Base-by-base conservation (phyloP, 2,797 vertebrate species). In the Peromyscus eremicus region DNA sequence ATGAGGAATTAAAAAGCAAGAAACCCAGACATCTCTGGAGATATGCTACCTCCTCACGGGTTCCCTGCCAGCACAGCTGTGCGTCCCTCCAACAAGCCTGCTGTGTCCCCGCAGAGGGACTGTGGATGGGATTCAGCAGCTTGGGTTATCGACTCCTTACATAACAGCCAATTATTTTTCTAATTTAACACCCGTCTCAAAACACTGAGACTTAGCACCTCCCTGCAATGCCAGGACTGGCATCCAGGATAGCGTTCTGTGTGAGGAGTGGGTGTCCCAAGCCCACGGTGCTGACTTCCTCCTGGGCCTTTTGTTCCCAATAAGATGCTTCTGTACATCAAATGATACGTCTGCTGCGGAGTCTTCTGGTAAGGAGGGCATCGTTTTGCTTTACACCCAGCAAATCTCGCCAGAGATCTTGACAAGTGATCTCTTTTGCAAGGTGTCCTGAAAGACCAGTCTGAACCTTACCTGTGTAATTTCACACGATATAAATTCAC, bases 161-260 rank as follows among this genome's bases (percentile, higher is more conserved):
- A 85, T 93, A 98, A 97, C 89, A 95, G 23, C 49, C 66, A 98
- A 49, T 87, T 97, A 85, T 57, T 92, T 94, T 97, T 96, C 95
- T 89, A 96, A 57, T 92, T 97, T 96, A 98, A 76, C 77, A 94
- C 79, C 83, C 70, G 52, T 57, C 92, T 96, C 95, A 90, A 43
- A 86, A 85, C 34, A 82, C 25, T 27, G 70, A 97, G 73, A 17
- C 34, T 81, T 34, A 91, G 4, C 90, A 62, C n/a, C 70, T 64
- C 46, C 92, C 55, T 71, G 91, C 89, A 96, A 82, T 57, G 55
- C 86, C 76, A 81, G 32, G 70, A 84, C 46, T 37, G 71, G 71
- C 0, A 0, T 79, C 68, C 55, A 57, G 79, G 91, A 40, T 77
- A 96, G 96, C 92, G 77, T 6, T 89, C 46, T 29, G 19, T 86